phyloP scores from a whole-genome alignment of 2,113 vertebrate genomes.

The Quiscalus mexicanus region DNA sequence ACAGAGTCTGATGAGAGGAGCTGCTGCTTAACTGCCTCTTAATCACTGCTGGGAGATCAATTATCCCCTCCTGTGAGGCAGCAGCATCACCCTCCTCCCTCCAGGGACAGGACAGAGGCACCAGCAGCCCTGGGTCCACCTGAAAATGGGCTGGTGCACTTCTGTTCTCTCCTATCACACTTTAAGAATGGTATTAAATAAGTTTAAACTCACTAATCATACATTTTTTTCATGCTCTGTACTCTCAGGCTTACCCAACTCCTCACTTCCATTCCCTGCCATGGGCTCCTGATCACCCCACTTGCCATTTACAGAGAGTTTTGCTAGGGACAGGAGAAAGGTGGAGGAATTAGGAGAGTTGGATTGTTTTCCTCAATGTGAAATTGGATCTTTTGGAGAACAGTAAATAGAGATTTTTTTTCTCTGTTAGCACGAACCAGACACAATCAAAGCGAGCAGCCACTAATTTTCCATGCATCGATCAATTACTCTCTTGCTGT shows the following conservation, averaged over 20 bases:
- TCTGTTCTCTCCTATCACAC: not conserved
- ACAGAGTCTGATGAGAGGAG: not conserved
- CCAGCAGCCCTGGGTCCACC: not conserved
- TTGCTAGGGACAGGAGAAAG: rapidly evolving
- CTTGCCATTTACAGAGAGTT: not conserved
- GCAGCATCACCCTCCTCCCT: not conserved
- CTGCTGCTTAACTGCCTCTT: slow-evolving; percentile 4
- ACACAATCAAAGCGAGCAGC: not conserved
- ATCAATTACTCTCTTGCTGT: not conserved
- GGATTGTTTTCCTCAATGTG: not conserved
- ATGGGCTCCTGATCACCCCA: rapidly evolving
- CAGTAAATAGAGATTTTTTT: not conserved
- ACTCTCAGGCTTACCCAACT: not conserved
- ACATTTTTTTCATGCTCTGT: not conserved
- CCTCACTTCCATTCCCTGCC: not conserved
- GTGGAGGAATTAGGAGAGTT: not conserved
- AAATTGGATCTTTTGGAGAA: not conserved
- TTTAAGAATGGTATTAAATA: not conserved
- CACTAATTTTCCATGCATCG: not conserved
- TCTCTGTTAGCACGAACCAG: not conserved
- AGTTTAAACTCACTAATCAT: not conserved
- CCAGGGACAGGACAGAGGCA: not conserved
- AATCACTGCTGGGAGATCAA: slow-evolving; percentile 8
- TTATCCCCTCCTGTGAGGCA: not conserved
- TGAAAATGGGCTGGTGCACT: not conserved